These are phyloP conservation scores for Rotaria macrura DNA, from an alignment of 2,888 invertebrate genomes.

Conservation along the genomic window DNA sequence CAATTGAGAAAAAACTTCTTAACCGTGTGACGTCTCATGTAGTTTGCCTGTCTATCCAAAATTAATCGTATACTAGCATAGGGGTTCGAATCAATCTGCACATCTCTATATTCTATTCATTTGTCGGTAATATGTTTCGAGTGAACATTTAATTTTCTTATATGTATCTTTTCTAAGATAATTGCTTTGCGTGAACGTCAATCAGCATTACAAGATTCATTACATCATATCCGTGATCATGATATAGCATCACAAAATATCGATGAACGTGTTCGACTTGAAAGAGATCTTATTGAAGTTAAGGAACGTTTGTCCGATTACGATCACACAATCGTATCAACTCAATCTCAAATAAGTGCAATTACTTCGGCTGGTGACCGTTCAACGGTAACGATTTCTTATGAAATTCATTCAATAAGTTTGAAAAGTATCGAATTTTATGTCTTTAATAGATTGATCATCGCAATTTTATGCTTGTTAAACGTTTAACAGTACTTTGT, in stretches of 20 bases:
- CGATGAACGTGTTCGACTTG: neutral
- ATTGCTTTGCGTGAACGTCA: neutral
- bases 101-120: too few species aligned
- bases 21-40: too few species aligned
- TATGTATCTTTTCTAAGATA: neutral
- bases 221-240: neutral
- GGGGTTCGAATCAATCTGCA: too few species aligned
- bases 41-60: too few species aligned
- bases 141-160: neutral
- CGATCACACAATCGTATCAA: neutral
- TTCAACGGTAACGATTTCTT: neutral
- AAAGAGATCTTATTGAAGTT: neutral
- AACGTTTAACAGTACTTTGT: neutral
- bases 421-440: neutral
- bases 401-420: neutral
- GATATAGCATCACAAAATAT: neutral
- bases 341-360: neutral
- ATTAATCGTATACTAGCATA: too few species aligned
- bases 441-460: neutral
- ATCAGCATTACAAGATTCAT: neutral
- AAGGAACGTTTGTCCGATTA: neutral
- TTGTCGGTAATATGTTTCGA: too few species aligned
- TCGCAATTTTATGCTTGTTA: neutral
- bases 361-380: neutral
- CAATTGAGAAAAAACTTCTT: too few species aligned